phyloP scores from a whole-genome alignment of 2,113 vertebrate genomes.

The Apus apus region DNA sequence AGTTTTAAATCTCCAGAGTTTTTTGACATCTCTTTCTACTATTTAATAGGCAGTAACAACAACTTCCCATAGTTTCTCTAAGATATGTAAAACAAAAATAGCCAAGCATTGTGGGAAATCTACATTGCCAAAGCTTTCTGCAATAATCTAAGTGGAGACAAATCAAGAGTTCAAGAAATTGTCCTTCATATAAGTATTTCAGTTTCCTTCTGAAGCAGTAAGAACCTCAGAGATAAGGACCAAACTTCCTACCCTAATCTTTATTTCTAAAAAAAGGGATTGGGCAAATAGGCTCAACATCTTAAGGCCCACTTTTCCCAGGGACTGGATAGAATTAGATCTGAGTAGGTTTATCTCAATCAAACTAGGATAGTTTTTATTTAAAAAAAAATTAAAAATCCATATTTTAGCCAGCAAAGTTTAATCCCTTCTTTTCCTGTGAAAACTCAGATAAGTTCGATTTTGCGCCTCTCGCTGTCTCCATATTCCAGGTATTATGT shows the following conservation, averaged over 20 bases:
- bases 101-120: slow-evolving; percentile 45
- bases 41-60: slow-evolving; percentile 45
- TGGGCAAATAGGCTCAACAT: slow-evolving; percentile 67
- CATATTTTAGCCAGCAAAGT: slow-evolving; percentile 64
- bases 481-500: slow-evolving; percentile 65
- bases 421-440: slow-evolving; percentile 68
- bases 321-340: slow-evolving; percentile 66
- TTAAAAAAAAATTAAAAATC: slow-evolving; percentile 18
- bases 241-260: slow-evolving; percentile 67
- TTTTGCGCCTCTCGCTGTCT: slow-evolving; percentile 59
- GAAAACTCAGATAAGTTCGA: slow-evolving; percentile 71
- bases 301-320: slow-evolving; percentile 65
- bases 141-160: slow-evolving; percentile 64
- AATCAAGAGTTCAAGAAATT: slow-evolving; percentile 58
- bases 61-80: slow-evolving; percentile 27
- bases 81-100: slow-evolving; percentile 49
- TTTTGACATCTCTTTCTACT: slow-evolving; percentile 35
- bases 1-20: slow-evolving; percentile 18
- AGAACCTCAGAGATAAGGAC: slow-evolving; percentile 65
- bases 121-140: slow-evolving; percentile 14
- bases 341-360: slow-evolving; percentile 70
- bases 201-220: slow-evolving; percentile 64
- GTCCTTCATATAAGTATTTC: slow-evolving; percentile 66
- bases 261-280: slow-evolving; percentile 70
- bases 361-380: slow-evolving; percentile 46